phyloP scores from a whole-genome alignment of 2,113 vertebrate species.

The Sapayoa aenigma region DNA sequence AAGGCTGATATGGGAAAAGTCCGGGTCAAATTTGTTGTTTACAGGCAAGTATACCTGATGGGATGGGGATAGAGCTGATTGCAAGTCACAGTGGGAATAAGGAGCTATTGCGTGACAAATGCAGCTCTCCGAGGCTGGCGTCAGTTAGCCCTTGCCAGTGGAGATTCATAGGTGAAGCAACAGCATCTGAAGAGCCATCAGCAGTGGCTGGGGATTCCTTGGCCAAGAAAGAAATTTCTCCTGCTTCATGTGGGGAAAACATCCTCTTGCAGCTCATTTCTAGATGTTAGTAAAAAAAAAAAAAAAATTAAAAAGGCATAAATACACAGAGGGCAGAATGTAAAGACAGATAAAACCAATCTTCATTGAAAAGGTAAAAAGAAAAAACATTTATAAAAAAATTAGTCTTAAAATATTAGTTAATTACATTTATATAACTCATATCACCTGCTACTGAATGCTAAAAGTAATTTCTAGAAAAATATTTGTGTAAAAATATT shows the following conservation, averaged over 20 bases:
- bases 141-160: background rate
- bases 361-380: background rate
- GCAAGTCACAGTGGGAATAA: background rate
- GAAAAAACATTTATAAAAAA: no score
- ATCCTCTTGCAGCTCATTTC: background rate
- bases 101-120: background rate
- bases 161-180: slow-evolving; percentile 20
- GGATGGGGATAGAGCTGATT: background rate
- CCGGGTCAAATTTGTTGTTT: background rate
- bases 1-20: background rate
- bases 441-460: background rate
- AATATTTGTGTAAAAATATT: background rate
- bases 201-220: background rate
- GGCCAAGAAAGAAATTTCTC: background rate
- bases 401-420: background rate
- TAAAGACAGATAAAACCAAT: background rate
- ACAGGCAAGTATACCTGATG: background rate
- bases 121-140: background rate
- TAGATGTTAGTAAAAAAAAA: background rate
- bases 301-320: background rate
- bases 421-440: background rate
- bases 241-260: background rate
- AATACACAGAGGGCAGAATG: background rate
- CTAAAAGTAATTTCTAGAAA: background rate
- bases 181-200: background rate